Conservation (phyloP, 1,140 invertebrate species). For the Carposina sasakii region DNA sequence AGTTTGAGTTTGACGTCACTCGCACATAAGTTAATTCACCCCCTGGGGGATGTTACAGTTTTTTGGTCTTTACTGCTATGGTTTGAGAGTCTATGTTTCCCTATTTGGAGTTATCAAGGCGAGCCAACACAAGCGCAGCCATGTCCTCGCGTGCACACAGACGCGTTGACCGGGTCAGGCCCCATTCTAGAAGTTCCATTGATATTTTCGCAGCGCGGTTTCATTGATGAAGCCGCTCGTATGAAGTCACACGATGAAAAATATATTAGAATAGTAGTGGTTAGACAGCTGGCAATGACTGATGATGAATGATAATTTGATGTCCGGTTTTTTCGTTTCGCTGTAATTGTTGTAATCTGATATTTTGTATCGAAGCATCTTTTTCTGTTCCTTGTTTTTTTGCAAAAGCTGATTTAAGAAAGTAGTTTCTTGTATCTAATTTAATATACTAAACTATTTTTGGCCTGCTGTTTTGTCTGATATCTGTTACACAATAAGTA, state of each 20-base stretch:
- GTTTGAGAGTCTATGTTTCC: slow-evolving; percentile 17
- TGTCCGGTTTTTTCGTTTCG: no score
- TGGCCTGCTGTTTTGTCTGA: no score
- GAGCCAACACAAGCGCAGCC: slow-evolving; percentile 21
- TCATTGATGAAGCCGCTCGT: slow-evolving; percentile 47
- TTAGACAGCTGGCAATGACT: no score
- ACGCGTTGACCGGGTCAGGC: slow-evolving; percentile 48
- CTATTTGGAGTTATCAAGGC: slow-evolving; percentile 7
- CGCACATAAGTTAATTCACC: background rate
- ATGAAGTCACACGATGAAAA: background rate
- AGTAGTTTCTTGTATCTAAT: no score
- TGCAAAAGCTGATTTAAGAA: no score
- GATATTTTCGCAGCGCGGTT: slow-evolving; percentile 59
- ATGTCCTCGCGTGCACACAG: slow-evolving; percentile 34
- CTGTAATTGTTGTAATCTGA: no score
- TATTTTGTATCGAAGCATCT: no score
- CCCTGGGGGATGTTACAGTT: background rate
- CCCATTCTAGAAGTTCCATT: slow-evolving; percentile 59
- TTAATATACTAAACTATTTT: no score
- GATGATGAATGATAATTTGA: no score
- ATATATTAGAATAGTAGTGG: no score
- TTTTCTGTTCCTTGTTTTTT: no score
- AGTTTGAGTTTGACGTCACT: slow-evolving; percentile 5
- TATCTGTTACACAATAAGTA: no score
- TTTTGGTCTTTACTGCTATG: background rate